Conservation (phyloP, 2,113 vertebrate genomes). For the Rhizomys pruinosus region DNA sequence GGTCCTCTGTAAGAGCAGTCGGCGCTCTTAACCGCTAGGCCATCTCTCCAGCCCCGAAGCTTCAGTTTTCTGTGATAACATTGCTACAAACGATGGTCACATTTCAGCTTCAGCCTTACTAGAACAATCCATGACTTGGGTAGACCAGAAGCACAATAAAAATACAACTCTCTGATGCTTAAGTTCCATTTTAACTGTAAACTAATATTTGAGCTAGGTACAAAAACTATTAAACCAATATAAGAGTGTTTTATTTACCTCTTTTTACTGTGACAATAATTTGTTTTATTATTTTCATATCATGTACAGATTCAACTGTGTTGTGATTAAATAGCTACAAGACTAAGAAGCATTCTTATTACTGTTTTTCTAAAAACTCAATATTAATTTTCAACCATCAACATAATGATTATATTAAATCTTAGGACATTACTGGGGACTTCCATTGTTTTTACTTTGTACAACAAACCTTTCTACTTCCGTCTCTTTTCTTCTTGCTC, state of each 20-base stretch:
- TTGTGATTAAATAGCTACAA: neutral
- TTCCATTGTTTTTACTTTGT: neutral
- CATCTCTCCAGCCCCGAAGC: too few species aligned
- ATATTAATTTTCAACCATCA: slow-evolving; percentile 15
- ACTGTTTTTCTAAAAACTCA: neutral
- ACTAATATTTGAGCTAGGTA: neutral
- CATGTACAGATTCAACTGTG: neutral
- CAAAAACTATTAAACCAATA: neutral
- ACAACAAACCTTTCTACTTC: neutral
- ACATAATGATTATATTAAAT: neutral
- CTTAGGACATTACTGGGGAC: neutral
- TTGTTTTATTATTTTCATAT: neutral
- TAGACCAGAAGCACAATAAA: neutral
- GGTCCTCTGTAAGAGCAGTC: too few species aligned
- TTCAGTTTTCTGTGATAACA: neutral
- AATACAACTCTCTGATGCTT: neutral
- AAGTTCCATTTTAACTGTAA: slow-evolving; percentile 25
- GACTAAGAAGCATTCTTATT: slow-evolving; percentile 1
- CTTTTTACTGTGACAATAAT: neutral
- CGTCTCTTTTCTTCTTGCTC: neutral
- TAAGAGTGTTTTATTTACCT: neutral
- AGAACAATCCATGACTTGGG: neutral
- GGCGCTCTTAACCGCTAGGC: too few species aligned
- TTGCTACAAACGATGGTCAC: neutral
- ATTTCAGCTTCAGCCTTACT: neutral